phyloP scores from a whole-genome alignment of 2,113 vertebrate species.

The Protobothrops flavoviridis region DNA sequence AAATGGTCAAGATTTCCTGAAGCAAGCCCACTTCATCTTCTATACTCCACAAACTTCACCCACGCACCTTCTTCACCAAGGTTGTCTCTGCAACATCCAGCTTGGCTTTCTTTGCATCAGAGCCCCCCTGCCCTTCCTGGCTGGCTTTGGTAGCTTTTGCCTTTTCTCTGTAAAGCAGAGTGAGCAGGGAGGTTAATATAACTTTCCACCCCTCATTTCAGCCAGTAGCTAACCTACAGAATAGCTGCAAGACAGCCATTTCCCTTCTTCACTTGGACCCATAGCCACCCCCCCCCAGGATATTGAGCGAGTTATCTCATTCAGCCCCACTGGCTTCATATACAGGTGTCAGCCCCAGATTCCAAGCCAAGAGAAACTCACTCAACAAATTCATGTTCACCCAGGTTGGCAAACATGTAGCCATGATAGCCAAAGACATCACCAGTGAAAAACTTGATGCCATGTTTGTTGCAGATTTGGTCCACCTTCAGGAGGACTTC shows the following conservation, averaged over 20 bases:
- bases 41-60: not conserved
- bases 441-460: conserved; percentile 88
- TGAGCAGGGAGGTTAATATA: not conserved
- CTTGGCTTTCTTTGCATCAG: conserved; percentile 85
- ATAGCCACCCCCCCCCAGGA: not conserved
- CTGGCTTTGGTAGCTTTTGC: conserved; percentile 77
- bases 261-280: not conserved
- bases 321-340: not conserved
- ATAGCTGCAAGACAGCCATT: too few relatives aligned
- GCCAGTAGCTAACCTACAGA: too few relatives aligned
- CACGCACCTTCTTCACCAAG: conserved; percentile 88
- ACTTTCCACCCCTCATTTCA: accelerated
- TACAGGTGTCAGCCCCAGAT: not conserved
- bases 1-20: too few relatives aligned
- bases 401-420: conserved; percentile 90
- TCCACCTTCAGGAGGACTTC: conserved; percentile 85
- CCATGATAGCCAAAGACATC: conserved; percentile 92
- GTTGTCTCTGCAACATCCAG: conserved; percentile 84
- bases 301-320: not conserved
- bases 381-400: conserved; percentile 91
- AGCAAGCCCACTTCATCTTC: not conserved
- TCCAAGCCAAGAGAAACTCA: conserved; percentile 73
- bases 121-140: conserved; percentile 76
- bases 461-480: conserved; percentile 82
- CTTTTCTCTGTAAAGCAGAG: conserved; percentile 78